phyloP scores from a whole-genome alignment of 2,888 invertebrate species.

The Choreutis nemorana region DNA sequence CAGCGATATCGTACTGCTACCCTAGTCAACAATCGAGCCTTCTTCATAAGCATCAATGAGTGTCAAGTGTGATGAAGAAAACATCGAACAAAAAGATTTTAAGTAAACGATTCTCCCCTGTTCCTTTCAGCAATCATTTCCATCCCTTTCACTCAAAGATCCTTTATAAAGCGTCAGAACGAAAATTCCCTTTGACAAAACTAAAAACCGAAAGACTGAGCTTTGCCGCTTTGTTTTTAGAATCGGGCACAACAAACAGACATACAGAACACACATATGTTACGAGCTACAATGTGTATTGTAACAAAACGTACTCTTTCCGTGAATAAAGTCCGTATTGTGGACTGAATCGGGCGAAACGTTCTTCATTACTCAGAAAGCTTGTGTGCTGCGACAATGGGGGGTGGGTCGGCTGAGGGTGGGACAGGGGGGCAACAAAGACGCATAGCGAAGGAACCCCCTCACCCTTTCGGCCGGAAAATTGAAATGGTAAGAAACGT shows the following conservation, averaged over 20 bases:
- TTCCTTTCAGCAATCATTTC: too few species aligned
- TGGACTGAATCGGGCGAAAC: constrained; percentile 64
- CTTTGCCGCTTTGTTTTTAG: too few species aligned
- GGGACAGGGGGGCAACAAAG: constrained; percentile 30
- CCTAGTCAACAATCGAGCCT: too few species aligned
- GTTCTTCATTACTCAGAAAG: constrained; percentile 69
- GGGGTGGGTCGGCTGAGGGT: constrained; percentile 25
- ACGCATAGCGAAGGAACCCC: constrained; percentile 46
- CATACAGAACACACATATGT: constrained; percentile 50
- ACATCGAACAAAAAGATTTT: too few species aligned
- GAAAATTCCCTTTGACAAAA: too few species aligned
- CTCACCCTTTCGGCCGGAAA: constrained; percentile 62
- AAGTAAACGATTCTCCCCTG: too few species aligned
- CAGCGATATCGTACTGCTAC: too few species aligned
- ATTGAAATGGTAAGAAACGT: constrained; percentile 63
- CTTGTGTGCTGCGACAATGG: constrained; percentile 64
- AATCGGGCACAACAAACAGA: constrained; percentile 11
- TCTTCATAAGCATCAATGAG: too few species aligned
- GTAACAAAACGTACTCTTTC: constrained; percentile 58
- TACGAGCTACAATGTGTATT: constrained; percentile 44
- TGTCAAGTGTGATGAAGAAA: too few species aligned
- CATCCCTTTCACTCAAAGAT: too few species aligned
- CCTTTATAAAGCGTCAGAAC: too few species aligned
- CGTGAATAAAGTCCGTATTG: constrained; percentile 58
- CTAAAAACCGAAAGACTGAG: constrained; percentile 1